Evolutionary conservation across 30 jellyfish, hydroid and myxozoan genomes (phyloP).

Genomic region (Turritopsis rubra): DNA sequence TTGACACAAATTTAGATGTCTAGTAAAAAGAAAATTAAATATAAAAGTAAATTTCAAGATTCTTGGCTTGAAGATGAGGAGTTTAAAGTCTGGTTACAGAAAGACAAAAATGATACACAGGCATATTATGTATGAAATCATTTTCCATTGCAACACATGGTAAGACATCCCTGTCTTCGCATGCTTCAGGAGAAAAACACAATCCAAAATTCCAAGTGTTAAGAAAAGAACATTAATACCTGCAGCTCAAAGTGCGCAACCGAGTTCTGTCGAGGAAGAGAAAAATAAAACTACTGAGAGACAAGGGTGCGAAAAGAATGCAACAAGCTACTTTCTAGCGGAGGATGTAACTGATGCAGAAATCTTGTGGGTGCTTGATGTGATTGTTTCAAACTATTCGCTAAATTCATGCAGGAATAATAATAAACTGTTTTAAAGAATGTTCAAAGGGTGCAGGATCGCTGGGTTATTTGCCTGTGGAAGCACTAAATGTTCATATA

Average conservation of each 20-base stretch:
- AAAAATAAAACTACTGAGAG: background rate
- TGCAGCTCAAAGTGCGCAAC: background rate
- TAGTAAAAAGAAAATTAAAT: background rate
- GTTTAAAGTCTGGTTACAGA: conserved; percentile 1
- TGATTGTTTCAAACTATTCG: background rate
- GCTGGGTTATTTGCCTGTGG: background rate
- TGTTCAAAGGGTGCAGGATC: background rate
- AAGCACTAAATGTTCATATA: background rate
- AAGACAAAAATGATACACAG: conserved; percentile 1
- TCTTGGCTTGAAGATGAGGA: background rate
- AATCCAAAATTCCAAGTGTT: background rate
- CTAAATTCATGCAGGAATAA: background rate
- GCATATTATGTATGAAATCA: background rate
- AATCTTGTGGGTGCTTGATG: background rate
- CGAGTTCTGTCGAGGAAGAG: background rate
- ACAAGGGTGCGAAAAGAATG: background rate
- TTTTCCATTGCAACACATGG: background rate
- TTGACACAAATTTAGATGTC: no score
- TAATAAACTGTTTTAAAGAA: background rate
- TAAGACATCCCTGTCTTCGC: background rate
- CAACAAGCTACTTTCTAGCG: background rate
- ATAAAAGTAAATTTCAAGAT: background rate
- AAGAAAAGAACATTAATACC: background rate
- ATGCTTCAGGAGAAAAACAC: conserved; percentile 20
- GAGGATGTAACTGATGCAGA: background rate